Conservation (phyloP, 2,113 vertebrate genomes). For the Acrocephalus arundinaceus region DNA sequence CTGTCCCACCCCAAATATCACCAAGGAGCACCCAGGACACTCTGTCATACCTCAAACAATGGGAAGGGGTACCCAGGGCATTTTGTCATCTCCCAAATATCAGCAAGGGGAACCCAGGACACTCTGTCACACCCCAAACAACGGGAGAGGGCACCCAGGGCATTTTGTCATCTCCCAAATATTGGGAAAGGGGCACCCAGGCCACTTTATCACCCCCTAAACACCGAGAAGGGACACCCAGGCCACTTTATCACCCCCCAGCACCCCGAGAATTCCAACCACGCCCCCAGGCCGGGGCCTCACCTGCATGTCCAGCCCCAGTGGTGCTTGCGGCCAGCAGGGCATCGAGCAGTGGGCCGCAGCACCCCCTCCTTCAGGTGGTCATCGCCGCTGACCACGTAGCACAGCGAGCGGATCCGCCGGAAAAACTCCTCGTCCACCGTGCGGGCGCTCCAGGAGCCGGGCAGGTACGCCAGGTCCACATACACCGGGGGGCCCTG, state of each 20-base stretch:
- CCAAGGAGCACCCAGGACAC: too few species aligned
- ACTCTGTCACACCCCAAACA: too few species aligned
- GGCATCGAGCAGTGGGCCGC: conserved; percentile 81
- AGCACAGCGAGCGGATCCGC: conserved; percentile 83
- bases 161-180: too few species aligned
- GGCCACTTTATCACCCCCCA: fast-evolving
- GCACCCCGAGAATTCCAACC: too few species aligned
- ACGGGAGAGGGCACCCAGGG: too few species aligned
- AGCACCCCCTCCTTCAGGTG: conserved; percentile 80
- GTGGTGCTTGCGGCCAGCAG: conserved; percentile 83
- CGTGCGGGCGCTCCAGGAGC: conserved; percentile 73
- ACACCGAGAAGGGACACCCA: not conserved
- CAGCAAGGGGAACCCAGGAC: too few species aligned
- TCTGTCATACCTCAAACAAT: too few species aligned
- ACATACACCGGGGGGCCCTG: conserved; percentile 71
- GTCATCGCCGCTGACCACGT: conserved; percentile 89
- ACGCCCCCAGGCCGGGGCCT: fast-evolving
- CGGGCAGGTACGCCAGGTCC: conserved; percentile 91
- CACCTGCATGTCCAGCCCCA: conserved; percentile 87
- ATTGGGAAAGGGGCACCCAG: too few species aligned
- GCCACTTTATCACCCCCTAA: too few species aligned
- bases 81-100: fast-evolving
- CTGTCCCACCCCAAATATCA: too few species aligned
- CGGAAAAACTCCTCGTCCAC: conserved; percentile 85
- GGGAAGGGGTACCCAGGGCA: too few species aligned